phyloP scores from a whole-genome alignment of 2,797 vertebrate species.

The Eidolon dupreanum region DNA sequence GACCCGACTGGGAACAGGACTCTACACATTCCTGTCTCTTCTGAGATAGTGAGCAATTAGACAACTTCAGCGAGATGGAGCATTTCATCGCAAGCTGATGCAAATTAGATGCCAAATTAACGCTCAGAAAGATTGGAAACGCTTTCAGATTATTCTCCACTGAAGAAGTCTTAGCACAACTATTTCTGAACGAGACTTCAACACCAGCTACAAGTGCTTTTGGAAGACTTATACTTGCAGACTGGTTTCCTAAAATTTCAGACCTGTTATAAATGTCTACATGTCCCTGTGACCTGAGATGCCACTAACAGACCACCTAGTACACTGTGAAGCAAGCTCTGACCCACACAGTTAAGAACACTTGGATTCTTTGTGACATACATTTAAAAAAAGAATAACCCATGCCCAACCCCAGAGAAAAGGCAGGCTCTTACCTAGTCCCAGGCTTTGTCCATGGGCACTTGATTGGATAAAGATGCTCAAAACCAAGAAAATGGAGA shows the following conservation, averaged over 20 bases:
- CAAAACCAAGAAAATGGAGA: conserved; percentile 75
- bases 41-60: not conserved
- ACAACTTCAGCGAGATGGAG: not conserved
- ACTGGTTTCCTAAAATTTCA: not conserved
- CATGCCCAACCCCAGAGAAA: not conserved
- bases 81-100: not conserved
- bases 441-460: conserved; percentile 68
- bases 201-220: not conserved
- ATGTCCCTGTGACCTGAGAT: not conserved
- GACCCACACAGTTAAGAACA: not conserved
- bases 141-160: not conserved
- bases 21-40: not conserved
- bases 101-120: conserved; percentile 25
- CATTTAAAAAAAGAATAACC: not conserved
- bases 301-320: not conserved
- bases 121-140: not conserved
- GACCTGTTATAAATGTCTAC: not conserved
- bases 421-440: conserved; percentile 82
- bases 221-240: too few relatives aligned
- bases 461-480: conserved; percentile 67
- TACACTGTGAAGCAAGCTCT: not conserved
- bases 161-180: not conserved
- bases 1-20: not conserved
- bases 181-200: not conserved
- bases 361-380: conserved; percentile 3